Conservation (phyloP, 35 echinoderm and acorn worm genomes). For the Diadema setosum region DNA sequence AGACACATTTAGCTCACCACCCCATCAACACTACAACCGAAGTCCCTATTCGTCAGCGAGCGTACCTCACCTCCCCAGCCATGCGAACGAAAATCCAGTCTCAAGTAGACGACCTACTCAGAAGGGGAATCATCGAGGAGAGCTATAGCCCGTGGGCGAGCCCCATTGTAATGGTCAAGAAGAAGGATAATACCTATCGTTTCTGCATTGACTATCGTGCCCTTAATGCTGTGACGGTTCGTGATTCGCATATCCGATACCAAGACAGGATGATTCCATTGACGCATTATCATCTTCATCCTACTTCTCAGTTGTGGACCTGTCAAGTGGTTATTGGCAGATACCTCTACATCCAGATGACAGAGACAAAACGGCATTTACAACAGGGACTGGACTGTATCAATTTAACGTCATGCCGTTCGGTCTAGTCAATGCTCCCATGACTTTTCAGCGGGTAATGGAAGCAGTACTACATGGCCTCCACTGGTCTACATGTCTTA, state of each 20-base stretch:
- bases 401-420: conserved; percentile 57
- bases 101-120: conserved; percentile 24
- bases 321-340: conserved; percentile 33
- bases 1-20: not conserved
- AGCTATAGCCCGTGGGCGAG: conserved; percentile 46
- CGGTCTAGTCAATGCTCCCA: conserved; percentile 16
- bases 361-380: conserved; percentile 5
- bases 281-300: conserved; percentile 4
- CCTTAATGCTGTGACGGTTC: conserved; percentile 6
- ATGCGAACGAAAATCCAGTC: conserved; percentile 9
- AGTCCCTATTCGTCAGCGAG: not conserved
- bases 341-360: not conserved
- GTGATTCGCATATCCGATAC: conserved; percentile 18
- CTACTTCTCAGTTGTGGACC: conserved; percentile 6
- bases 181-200: conserved; percentile 23
- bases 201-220: conserved; percentile 35
- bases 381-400: conserved; percentile 22
- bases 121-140: conserved; percentile 18
- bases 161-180: conserved; percentile 55
- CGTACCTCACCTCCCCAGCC: conserved; percentile 4
- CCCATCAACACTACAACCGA: not conserved
- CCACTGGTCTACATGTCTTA: conserved; percentile 25
- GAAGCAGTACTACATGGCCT: conserved; percentile 1
- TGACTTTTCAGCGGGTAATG: conserved; percentile 38
- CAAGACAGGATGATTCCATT: conserved; percentile 43